A percentile compares a stretch with the other conserved stretches of the same genome.
Conservation (phyloP, 2,113 vertebrate species). For the Serilophus lunatus region DNA sequence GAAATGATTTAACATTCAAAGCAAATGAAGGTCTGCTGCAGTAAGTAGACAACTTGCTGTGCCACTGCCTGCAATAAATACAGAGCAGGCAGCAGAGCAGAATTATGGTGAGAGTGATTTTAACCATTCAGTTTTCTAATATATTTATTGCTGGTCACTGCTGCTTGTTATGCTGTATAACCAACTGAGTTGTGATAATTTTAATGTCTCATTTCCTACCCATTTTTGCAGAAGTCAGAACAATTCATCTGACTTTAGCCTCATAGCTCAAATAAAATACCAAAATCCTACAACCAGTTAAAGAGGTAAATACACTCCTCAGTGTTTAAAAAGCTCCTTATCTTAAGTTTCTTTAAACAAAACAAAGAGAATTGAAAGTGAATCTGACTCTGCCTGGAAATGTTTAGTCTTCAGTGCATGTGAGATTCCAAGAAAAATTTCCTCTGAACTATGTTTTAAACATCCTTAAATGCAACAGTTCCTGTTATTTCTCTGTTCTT, state of each 20-base stretch:
- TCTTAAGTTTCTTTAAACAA: neutral
- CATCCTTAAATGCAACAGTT: neutral
- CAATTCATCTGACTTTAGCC: neutral
- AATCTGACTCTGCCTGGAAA: neutral
- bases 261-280: neutral
- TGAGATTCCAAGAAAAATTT: neutral
- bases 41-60: neutral
- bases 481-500: neutral
- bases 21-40: slow-evolving; percentile 24
- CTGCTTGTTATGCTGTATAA: neutral
- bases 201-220: neutral
- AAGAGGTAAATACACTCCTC: neutral
- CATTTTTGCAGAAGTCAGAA: neutral
- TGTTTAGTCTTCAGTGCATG: neutral
- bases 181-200: neutral
- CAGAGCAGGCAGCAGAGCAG: neutral
- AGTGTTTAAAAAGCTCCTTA: no score
- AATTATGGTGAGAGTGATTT: neutral
- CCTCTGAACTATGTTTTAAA: neutral
- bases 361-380: neutral
- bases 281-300: neutral
- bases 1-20: slow-evolving; percentile 45
- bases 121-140: neutral
- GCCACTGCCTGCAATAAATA: neutral
- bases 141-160: neutral